phyloP scores from a whole-genome alignment of 2,888 invertebrate genomes.

The Eubasilissa splendida region DNA sequence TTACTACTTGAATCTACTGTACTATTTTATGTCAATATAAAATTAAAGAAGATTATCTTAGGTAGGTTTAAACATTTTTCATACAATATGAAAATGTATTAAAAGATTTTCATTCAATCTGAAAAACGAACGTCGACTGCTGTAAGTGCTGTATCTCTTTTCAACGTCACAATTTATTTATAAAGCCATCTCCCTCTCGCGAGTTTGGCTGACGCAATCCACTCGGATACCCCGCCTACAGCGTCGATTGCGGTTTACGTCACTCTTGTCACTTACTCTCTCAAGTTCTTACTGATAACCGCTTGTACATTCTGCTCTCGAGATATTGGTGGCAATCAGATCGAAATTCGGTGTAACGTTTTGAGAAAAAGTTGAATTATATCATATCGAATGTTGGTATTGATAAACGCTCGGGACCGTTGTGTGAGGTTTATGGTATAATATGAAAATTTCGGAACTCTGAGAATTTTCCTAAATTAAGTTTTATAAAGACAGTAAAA shows the following conservation, averaged over 20 bases:
- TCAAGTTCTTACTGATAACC: conserved; percentile 11
- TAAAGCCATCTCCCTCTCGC: conserved; percentile 26
- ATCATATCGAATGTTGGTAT: not conserved
- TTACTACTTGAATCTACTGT: no score
- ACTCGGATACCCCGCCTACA: not conserved
- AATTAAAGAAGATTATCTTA: no score
- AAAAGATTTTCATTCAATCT: no score
- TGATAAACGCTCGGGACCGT: not conserved
- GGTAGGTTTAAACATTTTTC: no score
- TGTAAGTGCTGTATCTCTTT: conserved; percentile 1
- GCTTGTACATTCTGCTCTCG: not conserved
- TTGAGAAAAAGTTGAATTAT: conserved; percentile 10
- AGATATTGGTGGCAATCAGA: not conserved
- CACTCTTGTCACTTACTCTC: conserved; percentile 14
- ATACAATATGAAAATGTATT: no score
- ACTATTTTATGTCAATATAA: no score
- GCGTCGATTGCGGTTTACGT: not conserved
- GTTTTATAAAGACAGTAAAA: no score
- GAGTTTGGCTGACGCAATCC: conserved; percentile 42
- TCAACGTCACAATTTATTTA: not conserved
- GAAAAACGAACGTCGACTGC: no score
- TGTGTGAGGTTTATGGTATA: not conserved
- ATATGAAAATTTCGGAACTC: not conserved
- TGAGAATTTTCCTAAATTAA: no score
- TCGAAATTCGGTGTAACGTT: not conserved